These are phyloP conservation scores for Epinotia bilunana DNA, from an alignment of 2,888 invertebrate species.

Conservation along the genomic window DNA sequence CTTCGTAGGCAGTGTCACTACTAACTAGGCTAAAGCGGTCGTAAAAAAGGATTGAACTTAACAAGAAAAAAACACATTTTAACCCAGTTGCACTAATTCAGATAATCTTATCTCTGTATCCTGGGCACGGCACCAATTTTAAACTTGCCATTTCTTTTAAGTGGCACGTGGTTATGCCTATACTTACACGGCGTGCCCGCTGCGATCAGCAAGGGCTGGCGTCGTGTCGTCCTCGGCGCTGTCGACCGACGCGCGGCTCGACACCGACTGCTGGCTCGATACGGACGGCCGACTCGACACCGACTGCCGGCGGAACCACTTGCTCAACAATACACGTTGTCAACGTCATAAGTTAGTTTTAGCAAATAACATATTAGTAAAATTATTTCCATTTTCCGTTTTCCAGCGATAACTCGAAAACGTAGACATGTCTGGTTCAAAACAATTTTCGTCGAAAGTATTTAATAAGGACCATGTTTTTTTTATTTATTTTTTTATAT, in stretches of 20 bases:
- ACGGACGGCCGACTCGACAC: constrained; percentile 71
- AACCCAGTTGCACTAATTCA: too few species aligned
- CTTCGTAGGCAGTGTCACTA: too few species aligned
- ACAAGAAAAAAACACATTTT: too few species aligned
- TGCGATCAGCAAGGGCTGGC: constrained; percentile 62
- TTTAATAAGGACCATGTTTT: too few species aligned
- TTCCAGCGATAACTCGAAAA: too few species aligned
- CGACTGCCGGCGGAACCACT: constrained; percentile 45
- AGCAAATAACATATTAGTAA: too few species aligned
- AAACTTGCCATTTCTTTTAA: neutral
- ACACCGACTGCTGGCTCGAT: constrained; percentile 52
- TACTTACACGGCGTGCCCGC: constrained; percentile 73
- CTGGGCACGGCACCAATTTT: neutral
- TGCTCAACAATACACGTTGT: neutral
- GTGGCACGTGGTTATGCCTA: neutral
- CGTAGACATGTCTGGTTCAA: too few species aligned
- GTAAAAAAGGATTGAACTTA: too few species aligned
- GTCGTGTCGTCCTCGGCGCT: constrained; percentile 55
- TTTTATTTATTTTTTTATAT: too few species aligned
- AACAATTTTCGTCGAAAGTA: too few species aligned
- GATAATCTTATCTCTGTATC: neutral
- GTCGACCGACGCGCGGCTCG: constrained; percentile 73
- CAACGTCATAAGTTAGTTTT: neutral
- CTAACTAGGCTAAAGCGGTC: too few species aligned
- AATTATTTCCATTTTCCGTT: too few species aligned